phyloP scores from a whole-genome alignment of 92 coral and sea anemone genomes.

The Isaurus tuberculatus region DNA sequence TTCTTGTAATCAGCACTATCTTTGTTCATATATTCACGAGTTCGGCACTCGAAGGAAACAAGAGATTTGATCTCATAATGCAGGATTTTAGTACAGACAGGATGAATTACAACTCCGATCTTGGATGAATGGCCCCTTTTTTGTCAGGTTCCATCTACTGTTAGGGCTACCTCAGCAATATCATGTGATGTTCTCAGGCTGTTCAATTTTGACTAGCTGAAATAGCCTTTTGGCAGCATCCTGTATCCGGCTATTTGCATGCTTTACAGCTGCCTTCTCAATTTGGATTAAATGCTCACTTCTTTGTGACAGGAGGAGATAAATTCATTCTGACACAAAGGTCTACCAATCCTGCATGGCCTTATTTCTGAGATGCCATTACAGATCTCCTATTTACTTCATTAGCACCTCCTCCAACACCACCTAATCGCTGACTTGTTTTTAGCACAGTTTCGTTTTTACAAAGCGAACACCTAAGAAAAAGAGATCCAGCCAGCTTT shows the following conservation, averaged over 20 bases:
- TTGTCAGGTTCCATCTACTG: too few species aligned
- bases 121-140: too few species aligned
- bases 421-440: constrained; percentile 62
- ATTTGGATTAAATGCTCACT: too few species aligned
- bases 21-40: constrained; percentile 38
- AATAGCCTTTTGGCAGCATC: constrained; percentile 52
- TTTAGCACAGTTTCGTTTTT: constrained; percentile 32
- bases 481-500: constrained; percentile 58
- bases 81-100: constrained; percentile 30
- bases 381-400: neutral
- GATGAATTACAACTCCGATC: neutral
- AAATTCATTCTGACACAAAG: constrained; percentile 63
- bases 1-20: constrained; percentile 42
- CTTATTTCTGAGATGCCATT: neutral
- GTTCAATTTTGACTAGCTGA: neutral
- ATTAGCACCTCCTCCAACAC: constrained; percentile 37
- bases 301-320: constrained; percentile 58
- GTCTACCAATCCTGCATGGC: constrained; percentile 38
- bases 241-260: constrained; percentile 20
- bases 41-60: constrained; percentile 51
- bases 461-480: constrained; percentile 53
- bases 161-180: too few species aligned
- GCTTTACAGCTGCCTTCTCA: too few species aligned
- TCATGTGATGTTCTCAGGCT: neutral
- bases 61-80: constrained; percentile 46